phyloP scores from a whole-genome alignment of 2,888 invertebrate genomes.

The Carcina quercana region DNA sequence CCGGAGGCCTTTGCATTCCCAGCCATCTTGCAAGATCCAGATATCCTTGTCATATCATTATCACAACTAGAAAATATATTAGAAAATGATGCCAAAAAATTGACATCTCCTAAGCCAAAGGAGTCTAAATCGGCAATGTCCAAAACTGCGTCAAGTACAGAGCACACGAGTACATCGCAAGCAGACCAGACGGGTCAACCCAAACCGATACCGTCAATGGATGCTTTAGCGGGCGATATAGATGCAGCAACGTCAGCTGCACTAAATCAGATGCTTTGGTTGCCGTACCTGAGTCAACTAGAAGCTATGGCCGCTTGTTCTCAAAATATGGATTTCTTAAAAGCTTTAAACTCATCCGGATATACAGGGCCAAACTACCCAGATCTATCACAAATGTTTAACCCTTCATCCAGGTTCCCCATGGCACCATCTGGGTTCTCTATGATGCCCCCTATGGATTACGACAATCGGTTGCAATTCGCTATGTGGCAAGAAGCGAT shows the following conservation, averaged over 20 bases:
- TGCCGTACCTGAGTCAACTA: slow-evolving; percentile 79
- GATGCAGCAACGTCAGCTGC: slow-evolving; percentile 81
- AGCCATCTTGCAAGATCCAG: slow-evolving; percentile 82
- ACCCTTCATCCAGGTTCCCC: slow-evolving; percentile 47
- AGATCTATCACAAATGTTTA: slow-evolving; percentile 68
- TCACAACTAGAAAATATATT: slow-evolving; percentile 81
- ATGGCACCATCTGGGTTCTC: slow-evolving; percentile 58
- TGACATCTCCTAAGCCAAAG: slow-evolving; percentile 27
- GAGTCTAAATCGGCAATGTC: slow-evolving; percentile 24
- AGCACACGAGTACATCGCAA: slow-evolving; percentile 29
- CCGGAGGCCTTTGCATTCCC: slow-evolving; percentile 84
- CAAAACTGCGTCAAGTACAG: slow-evolving; percentile 30
- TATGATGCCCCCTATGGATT: slow-evolving; percentile 62
- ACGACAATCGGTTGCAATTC: slow-evolving; percentile 72
- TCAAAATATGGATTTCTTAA: slow-evolving; percentile 73
- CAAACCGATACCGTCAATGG: slow-evolving; percentile 51
- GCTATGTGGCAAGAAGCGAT: slow-evolving; percentile 83
- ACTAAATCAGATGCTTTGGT: slow-evolving; percentile 83
- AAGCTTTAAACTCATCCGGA: slow-evolving; percentile 69
- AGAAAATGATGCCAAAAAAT: slow-evolving; percentile 58
- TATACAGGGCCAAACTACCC: slow-evolving; percentile 62
- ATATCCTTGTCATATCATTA: slow-evolving; percentile 84
- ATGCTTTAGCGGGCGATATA: slow-evolving; percentile 75
- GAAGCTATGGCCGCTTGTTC: slow-evolving; percentile 75
- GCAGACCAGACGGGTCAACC: slow-evolving; percentile 40